Evolutionary conservation across 2,797 vertebrate genomes (phyloP), one percentile per base, ranked within the genome.

Genomic region (Coregonus ussuriensis): DNA sequence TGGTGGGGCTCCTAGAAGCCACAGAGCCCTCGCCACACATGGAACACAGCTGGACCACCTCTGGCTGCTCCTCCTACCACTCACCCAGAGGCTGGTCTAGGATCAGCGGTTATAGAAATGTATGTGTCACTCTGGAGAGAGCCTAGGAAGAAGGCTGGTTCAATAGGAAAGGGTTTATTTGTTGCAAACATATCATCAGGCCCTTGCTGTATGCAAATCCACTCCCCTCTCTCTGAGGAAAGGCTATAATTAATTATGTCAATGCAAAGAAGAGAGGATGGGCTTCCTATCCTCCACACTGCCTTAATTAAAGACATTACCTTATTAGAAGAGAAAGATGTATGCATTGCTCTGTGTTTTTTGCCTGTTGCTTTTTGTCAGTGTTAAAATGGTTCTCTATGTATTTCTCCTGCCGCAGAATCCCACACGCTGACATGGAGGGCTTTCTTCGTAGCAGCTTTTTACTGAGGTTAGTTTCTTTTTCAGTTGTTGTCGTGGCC

Each of bases 171-270:
- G 92, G 93, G 92, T 95, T 95, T 96, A 93, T 96, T 96, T 94
- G 95, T 94, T 93, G 94, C 91, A 95, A 98, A 96, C 95, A 94
- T 96, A 96, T 96, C 95, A 95, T 93, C 93, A 94, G 93, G 81
- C 85, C 89, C 94, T 91, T 93, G 9, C 59, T n/a, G 93, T 95
- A 94, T 92, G 85, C 91, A 90, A 94, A 94, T 91, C 88, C 89
- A 89, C 94, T 91, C 88, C 87, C 89, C 86, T 92, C 89, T 59
- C 54, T 59, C 54, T 59, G 88, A 91, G 86, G 82, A 91, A 92
- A 88, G 90, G 86, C 85, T 91, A 83, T 93, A 87, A 94, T 94
- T 93, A 92, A 92, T 94, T 92, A 92, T 93, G 88, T 91, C 73
- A 93, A 89, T 89, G 91, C 86, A 87, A 89, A 7, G 85, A 89